Evolutionary conservation across 2,797 vertebrate genomes (phyloP).

Genomic region (Oreochromis mossambicus): DNA sequence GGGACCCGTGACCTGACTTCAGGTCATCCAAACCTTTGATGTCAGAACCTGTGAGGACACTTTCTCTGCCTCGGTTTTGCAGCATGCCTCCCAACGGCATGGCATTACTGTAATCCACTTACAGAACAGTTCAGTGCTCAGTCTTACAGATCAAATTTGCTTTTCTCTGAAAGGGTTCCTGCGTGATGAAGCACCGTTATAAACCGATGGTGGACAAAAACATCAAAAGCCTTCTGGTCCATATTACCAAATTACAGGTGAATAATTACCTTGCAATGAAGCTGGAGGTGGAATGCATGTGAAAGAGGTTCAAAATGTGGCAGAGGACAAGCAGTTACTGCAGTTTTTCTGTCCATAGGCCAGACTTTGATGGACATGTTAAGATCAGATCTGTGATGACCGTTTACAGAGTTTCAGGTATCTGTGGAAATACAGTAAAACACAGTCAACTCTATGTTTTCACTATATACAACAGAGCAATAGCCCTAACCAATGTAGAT

Average conservation of each 20-base stretch:
- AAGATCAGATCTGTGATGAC: neutral
- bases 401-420: neutral
- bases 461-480: neutral
- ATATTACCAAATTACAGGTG: neutral
- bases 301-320: neutral
- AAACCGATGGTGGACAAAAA: neutral
- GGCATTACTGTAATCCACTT: neutral
- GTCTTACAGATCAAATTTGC: neutral
- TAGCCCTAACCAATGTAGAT: neutral
- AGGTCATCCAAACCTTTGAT: neutral
- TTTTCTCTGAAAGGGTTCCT: neutral
- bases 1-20: neutral
- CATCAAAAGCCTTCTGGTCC: neutral
- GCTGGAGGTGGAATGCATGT: neutral
- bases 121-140: neutral
- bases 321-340: neutral
- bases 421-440: neutral
- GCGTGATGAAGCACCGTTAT: neutral
- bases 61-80: neutral
- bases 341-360: neutral
- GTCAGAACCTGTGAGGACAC: neutral
- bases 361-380: neutral
- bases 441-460: neutral
- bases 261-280: neutral
- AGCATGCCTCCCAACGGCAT: neutral